Conservation (phyloP, 2,888 invertebrate species). For the Caenorhabditis sp. region DNA sequence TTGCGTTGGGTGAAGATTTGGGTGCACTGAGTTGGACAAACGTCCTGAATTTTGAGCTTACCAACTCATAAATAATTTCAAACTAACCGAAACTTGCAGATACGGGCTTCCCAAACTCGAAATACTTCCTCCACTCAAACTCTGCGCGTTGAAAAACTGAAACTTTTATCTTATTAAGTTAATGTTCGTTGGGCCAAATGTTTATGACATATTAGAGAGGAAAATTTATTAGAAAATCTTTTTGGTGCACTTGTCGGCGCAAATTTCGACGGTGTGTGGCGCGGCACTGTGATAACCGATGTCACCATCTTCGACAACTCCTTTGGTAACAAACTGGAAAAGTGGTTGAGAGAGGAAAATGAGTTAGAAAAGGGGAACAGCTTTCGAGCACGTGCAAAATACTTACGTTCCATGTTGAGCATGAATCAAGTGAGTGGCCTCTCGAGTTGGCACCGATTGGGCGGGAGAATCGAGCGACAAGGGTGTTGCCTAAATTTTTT, state of each 20-base stretch:
- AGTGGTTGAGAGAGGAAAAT: neutral
- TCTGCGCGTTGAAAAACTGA: conserved; percentile 35
- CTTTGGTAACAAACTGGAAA: conserved; percentile 46
- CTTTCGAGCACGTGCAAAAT: neutral
- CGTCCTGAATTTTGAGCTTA: no score
- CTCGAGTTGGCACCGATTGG: conserved; percentile 38
- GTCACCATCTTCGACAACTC: conserved; percentile 43
- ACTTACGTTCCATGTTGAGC: conserved; percentile 54
- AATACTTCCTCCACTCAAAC: conserved; percentile 2
- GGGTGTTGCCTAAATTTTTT: conserved; percentile 38
- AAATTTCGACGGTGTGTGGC: conserved; percentile 38
- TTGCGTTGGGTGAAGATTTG: conserved; percentile 33
- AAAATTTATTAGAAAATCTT: conserved; percentile 27
- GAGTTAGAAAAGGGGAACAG: conserved; percentile 1
- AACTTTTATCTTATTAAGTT: conserved; percentile 5
- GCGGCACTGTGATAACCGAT: conserved; percentile 45
- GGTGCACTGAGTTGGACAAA: conserved; percentile 41
- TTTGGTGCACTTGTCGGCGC: conserved; percentile 43
- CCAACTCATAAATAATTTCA: neutral
- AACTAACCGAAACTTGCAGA: conserved; percentile 1
- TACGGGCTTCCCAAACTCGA: conserved; percentile 12
- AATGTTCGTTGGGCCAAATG: neutral
- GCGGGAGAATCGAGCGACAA: conserved; percentile 43
- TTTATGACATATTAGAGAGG: conserved; percentile 10
- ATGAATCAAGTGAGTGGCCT: conserved; percentile 33